Conservation (phyloP, 2,797 vertebrate genomes). For the Nannoperca obscura region DNA sequence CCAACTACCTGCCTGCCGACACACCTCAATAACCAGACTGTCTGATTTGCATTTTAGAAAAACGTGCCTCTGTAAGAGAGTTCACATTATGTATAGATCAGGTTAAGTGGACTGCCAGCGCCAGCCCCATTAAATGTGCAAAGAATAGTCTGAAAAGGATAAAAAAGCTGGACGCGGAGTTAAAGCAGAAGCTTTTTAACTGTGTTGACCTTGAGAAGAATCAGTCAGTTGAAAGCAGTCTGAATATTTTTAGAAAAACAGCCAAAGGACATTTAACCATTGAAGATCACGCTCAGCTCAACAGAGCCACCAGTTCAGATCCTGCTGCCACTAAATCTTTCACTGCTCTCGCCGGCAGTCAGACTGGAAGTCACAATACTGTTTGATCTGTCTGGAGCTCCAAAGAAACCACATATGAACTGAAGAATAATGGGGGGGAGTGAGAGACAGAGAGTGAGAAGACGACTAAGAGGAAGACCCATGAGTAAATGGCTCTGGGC, state of each 20-base stretch:
- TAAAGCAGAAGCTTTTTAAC: conserved; percentile 40
- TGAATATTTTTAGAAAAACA: conserved; percentile 53
- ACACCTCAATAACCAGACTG: too few relatives aligned
- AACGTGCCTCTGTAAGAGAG: not conserved
- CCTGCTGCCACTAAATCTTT: conserved; percentile 52
- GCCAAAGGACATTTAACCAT: conserved; percentile 12
- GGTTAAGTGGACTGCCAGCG: conserved; percentile 2
- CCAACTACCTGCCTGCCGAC: not conserved
- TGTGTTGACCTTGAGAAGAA: conserved; percentile 34
- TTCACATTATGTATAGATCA: conserved; percentile 15
- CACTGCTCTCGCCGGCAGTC: conserved; percentile 32
- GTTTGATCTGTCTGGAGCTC: conserved; percentile 15
- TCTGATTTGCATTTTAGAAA: not conserved
- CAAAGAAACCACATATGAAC: conserved; percentile 2
- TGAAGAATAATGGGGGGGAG: conserved; percentile 15
- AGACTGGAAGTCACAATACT: conserved; percentile 28
- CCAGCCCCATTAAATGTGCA: conserved; percentile 31
- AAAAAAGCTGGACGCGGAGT: conserved; percentile 1
- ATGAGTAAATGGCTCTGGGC: not conserved
- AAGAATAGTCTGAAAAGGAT: conserved; percentile 4
- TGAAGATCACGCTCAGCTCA: conserved; percentile 27
- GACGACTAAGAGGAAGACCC: not conserved
- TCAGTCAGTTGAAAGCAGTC: conserved; percentile 25
- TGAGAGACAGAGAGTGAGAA: not conserved
- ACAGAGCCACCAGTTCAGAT: conserved; percentile 22